Base-by-base conservation (phyloP, 1,140 invertebrate species). In the Ectropis grisescens region DNA sequence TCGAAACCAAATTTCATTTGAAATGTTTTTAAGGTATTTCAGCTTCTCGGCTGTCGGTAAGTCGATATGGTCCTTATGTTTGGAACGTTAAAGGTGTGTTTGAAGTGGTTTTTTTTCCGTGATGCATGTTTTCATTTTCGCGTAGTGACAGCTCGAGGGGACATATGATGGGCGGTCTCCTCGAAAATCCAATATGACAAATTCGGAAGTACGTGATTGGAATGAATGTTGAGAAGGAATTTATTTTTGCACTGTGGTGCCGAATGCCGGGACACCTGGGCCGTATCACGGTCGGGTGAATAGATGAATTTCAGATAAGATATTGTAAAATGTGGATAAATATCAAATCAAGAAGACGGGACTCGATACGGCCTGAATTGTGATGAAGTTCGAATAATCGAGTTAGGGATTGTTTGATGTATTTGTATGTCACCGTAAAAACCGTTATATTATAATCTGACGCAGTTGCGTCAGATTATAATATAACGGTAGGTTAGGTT, bases 111-210 rank as follows among this genome's bases (percentile, higher is more conserved):
- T 19, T 4, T 3, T 19, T 4, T 3, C 3, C 8, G 51, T 65
- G 59, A 70, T 70, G 60, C 62, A 70, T 71, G 62, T 71, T 76
- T 79, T 79, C 67, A 74, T 76, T 76, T 74, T 66, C 52, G 34
- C 61, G 48, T 43, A 43, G 47, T 74, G 74, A 74, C 74, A 76
- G 59, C 51, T 50, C 57, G 57, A 62, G 64, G 55, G 53, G 59
- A 66, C 52, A 64, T 64, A 70, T 71, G 71, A 75, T 52, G 58
- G 60, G 69, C 48, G 37, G 58, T 57, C 46, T 56, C 61, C 49
- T 64, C 41, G 55, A 62, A 76, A 76, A 76, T 80, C 75, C 75
- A 80, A 80, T 80, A 80, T 80, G 75, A 80, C 75, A 80, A 80
- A 80, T 80, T 80, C 60, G 69, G 60, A 59, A 66, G 53, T 62